Base-by-base conservation (phyloP, 2,888 invertebrate genomes). In the Pinctada fucata region DNA sequence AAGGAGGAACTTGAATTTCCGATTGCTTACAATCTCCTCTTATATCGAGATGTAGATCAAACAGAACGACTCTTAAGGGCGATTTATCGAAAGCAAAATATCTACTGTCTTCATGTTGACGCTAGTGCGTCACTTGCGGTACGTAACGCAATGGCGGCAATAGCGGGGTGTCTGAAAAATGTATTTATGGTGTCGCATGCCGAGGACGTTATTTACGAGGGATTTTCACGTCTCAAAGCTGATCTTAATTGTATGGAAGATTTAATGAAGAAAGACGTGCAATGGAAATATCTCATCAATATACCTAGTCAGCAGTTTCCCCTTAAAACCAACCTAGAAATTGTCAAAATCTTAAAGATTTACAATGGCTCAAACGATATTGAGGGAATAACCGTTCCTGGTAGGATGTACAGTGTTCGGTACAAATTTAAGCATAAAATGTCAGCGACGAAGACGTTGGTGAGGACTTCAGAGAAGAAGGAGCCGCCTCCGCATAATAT, bases 291-390 rank as follows among this genome's bases (percentile, higher is more conserved):
- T 83, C 88, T 92, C 63, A 86, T 92, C 16, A 92, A 92, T 80
- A 79, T 91, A n/a, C 91, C 92, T 5, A 90, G 90, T 67, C 90
- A 90, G 70, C 86, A 91, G 31, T 91, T 90, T 82, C 92, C 92
- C 3, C 76, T 92, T 31, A 92, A 89, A 83, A 92, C 91, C 3
- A 91, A 91, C 78, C 75, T 79, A 49, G 92, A 93, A 83, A 82
- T 93, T 52, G 92, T 91, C 8, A 85, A 89, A 78, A 90, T 92
- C 63, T 82, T 92, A 49, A 88, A 88, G 76, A 88, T 89, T 51
- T 91, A 91, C 81, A 92, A 92, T 79, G 92, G 92, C 47, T 81
- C 90, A 51, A 93, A 92, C 81, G 91, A 92, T 52, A 89, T 92
- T 8, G 92, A 92, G 82, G 91, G 91, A 0, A 85, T 91, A 4